A percentile compares a stretch with the other conserved stretches of the same genome.
Evolutionary conservation across 2,888 invertebrate species (phyloP).

Genomic region (Ormyrus nitidulus): DNA sequence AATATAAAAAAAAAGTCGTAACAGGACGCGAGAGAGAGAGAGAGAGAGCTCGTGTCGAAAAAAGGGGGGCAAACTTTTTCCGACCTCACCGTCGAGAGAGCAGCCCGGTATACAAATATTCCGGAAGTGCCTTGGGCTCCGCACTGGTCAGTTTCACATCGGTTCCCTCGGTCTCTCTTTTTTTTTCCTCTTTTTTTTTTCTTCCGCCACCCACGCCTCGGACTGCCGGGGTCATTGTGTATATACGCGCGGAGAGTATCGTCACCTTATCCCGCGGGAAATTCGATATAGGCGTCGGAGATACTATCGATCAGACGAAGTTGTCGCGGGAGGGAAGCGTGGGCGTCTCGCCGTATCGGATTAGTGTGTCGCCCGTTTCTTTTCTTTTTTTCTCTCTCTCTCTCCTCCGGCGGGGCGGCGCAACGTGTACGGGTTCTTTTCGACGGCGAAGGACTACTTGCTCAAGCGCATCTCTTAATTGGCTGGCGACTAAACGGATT

Average conservation of each 20-base stretch:
- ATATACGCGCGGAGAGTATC: constrained; percentile 3
- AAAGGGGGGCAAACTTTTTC: background rate
- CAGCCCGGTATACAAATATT: background rate
- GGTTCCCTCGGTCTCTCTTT: background rate
- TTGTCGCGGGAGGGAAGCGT: constrained; percentile 6
- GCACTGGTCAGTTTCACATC: background rate
- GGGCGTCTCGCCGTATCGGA: constrained; percentile 16
- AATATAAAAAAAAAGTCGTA: no score
- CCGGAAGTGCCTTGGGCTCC: constrained; percentile 27
- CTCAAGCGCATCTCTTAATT: no score
- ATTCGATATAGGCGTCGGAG: constrained; percentile 37
- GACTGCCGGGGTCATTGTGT: constrained; percentile 6
- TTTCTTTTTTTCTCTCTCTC: background rate
- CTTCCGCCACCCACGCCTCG: background rate
- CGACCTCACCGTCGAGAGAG: background rate
- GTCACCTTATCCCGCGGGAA: constrained; percentile 53
- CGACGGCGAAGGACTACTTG: no score
- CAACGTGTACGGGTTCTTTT: background rate
- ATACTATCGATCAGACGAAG: constrained; percentile 22
- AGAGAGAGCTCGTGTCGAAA: background rate
- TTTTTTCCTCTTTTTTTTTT: constrained; percentile 2
- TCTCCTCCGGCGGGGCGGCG: background rate
- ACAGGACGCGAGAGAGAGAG: no score
- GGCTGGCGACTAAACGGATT: no score
- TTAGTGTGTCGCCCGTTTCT: background rate